Percentiles rank a stretch among this genome's conserved stretches.
phyloP scores from a whole-genome alignment of 2,113 vertebrate genomes.

The Apodemus sylvaticus region DNA sequence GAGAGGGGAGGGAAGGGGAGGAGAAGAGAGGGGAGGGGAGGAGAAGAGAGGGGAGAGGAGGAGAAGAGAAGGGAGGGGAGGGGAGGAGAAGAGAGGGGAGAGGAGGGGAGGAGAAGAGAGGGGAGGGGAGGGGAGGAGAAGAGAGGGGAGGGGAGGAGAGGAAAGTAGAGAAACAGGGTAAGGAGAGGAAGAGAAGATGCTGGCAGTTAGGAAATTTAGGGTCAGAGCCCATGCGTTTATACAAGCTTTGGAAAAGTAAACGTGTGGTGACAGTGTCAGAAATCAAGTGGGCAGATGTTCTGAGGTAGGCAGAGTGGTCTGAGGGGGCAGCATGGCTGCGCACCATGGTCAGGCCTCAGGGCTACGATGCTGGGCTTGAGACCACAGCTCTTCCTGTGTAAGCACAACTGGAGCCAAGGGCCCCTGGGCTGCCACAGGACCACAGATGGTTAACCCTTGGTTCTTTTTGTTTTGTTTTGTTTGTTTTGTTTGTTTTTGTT shows the following conservation, averaged over 20 bases:
- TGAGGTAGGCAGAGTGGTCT: not conserved
- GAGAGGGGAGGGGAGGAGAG: not conserved
- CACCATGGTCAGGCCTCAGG: not conserved
- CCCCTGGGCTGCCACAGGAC: not conserved
- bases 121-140: not conserved
- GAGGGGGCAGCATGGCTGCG: rapidly evolving
- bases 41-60: not conserved
- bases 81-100: not conserved
- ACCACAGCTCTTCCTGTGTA: not conserved
- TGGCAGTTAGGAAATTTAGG: not conserved
- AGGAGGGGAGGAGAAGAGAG: not conserved
- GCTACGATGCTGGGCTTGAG: not conserved
- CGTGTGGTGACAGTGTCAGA: not conserved
- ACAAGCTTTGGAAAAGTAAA: not conserved
- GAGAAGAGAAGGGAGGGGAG: too few relatives aligned
- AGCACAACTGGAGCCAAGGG: not conserved
- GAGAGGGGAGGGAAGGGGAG: not conserved
- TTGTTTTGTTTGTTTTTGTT: too few relatives aligned
- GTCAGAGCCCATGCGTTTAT: not conserved
- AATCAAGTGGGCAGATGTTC: not conserved
- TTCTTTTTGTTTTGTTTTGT: too few relatives aligned
- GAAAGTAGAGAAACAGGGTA: not conserved
- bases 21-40: not conserved
- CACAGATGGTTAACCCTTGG: too few relatives aligned
- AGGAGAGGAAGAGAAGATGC: not conserved